Evolutionary conservation across 2,888 invertebrate species (phyloP), one percentile per base, ranked within the genome.

Genomic region (Dicycla oo): DNA sequence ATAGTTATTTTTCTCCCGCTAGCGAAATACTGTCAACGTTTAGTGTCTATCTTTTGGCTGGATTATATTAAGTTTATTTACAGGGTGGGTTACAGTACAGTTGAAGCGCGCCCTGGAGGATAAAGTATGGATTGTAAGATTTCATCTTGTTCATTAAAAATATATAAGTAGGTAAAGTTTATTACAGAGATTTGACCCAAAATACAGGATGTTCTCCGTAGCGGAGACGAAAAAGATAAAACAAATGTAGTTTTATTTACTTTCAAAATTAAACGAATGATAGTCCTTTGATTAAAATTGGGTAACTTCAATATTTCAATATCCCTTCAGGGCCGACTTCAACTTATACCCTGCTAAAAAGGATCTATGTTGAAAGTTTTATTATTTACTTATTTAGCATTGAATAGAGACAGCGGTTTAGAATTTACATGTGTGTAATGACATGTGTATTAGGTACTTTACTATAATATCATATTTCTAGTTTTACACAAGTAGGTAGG

Each of bases 381-480:
- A 40, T 15, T 40, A n/a, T n/a, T n/a, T n/a, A n/a, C n/a, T n/a
- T n/a, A 15, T 2, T 23, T 40, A 30, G 26, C 38, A 40, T 6
- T 38, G 7, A 43, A 43, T n/a, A 30, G 3, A 63, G 18, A 26
- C 6, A 13, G 8, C 6, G 68, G 30, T 40, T 68, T 23, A 23
- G 15, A 75, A 40, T 57, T 38, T 8, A 7, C 18, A 38, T 65
- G 58, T 71, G 65, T 51, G 26, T 45, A 73, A 73, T 69, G 13
- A 61, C 1, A 61, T 61, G 51, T 56, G 26, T 56, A 76, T 69
- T 68, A 51, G 11, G 47, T 38, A 70, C 34, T 45, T 69, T 51
- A 63, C n/a, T 56, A 53, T 58, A 75, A 67, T 81, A 84, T 83
- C 81, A 79, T 86, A 75, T 83, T 81, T 81, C 66, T 86, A 84